phyloP scores from a whole-genome alignment of 2,888 invertebrate species.

The Himalopsyche kuldschensis region DNA sequence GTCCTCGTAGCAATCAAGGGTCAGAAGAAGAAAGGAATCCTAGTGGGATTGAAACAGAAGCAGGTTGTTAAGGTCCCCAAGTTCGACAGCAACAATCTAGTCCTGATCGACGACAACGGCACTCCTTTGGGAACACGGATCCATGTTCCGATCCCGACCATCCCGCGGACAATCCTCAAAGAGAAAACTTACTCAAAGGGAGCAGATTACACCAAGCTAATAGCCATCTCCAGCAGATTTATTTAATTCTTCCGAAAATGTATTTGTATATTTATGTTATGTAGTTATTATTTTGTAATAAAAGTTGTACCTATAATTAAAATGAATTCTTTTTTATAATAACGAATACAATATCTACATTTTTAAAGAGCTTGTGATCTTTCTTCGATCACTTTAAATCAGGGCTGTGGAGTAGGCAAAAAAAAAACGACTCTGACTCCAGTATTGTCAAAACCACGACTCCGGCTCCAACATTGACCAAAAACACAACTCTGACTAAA shows the following conservation, averaged over 20 bases:
- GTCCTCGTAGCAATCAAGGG: slow-evolving; percentile 93
- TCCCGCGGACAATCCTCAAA: slow-evolving; percentile 80
- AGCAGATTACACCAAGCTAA: slow-evolving; percentile 88
- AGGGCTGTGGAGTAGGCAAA: too few relatives aligned
- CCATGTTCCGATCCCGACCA: slow-evolving; percentile 91
- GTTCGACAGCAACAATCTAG: slow-evolving; percentile 94
- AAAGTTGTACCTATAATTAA: background rate
- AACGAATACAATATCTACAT: too few relatives aligned
- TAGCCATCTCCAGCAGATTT: slow-evolving; percentile 88
- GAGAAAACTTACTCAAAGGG: slow-evolving; percentile 79
- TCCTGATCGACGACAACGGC: slow-evolving; percentile 92
- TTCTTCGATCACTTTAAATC: too few relatives aligned
- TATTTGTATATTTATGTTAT: slow-evolving; percentile 6
- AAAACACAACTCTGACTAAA: too few relatives aligned
- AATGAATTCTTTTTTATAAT: background rate
- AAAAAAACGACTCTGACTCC: too few relatives aligned
- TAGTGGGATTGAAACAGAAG: slow-evolving; percentile 84
- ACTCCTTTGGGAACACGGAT: slow-evolving; percentile 94
- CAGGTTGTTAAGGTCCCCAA: slow-evolving; percentile 82
- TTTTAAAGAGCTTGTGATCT: too few relatives aligned
- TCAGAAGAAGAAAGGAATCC: slow-evolving; percentile 89
- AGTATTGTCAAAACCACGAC: too few relatives aligned
- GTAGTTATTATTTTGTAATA: background rate
- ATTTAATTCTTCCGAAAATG: slow-evolving; percentile 56
- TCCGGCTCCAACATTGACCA: too few relatives aligned